phyloP scores from a whole-genome alignment of 1,140 invertebrate genomes.

The Tetramorium parvispinum region DNA sequence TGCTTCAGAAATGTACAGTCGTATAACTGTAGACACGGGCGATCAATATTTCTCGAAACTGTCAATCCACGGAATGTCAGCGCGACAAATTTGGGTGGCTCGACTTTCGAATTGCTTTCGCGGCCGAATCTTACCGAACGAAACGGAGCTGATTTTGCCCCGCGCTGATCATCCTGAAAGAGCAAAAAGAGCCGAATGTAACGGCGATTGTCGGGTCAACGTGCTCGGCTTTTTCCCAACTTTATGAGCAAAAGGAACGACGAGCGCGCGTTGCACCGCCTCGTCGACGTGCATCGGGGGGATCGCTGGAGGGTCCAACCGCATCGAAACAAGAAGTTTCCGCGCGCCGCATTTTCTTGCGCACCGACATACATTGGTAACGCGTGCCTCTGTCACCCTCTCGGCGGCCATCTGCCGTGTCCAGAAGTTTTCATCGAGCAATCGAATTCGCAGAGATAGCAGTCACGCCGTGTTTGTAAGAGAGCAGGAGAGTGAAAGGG shows the following conservation, averaged over 20 bases:
- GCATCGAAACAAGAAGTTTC: conserved; percentile 37
- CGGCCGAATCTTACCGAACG: neutral
- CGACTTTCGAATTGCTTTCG: neutral
- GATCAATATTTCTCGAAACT: neutral
- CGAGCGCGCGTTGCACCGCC: neutral
- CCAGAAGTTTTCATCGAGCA: conserved; percentile 62
- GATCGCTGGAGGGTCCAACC: neutral
- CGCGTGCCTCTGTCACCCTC: conserved; percentile 74
- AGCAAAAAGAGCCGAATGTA: conserved; percentile 36
- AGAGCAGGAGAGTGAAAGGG: no score
- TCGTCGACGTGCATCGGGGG: neutral
- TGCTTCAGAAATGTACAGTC: neutral
- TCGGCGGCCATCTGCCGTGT: conserved; percentile 71
- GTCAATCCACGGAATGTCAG: neutral
- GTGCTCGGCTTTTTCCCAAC: conserved; percentile 37
- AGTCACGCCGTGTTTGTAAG: neutral
- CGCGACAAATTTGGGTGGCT: neutral
- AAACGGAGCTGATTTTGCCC: neutral
- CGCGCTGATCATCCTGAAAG: neutral
- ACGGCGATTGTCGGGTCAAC: conserved; percentile 49
- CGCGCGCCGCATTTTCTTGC: conserved; percentile 69
- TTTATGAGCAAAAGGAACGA: conserved; percentile 31
- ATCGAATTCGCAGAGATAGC: conserved; percentile 61
- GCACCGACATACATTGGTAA: conserved; percentile 68
- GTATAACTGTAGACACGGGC: no score